Conservation (phyloP, 2,113 vertebrate genomes). For the Athene cunicularia region DNA sequence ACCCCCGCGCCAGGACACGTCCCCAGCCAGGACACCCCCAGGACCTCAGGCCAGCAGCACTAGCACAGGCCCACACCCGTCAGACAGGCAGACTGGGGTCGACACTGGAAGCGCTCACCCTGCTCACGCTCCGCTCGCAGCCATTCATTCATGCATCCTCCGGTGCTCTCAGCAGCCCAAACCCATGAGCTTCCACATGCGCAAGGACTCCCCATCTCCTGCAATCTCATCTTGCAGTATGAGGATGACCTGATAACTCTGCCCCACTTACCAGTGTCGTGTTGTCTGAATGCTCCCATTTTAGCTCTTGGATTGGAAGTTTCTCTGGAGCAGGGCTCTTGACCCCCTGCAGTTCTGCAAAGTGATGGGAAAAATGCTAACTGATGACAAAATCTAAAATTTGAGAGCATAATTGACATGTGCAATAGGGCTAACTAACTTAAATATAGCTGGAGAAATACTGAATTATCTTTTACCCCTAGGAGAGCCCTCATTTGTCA, state of each 20-base stretch:
- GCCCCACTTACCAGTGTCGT: background rate
- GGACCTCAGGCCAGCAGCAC: background rate
- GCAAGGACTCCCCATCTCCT: background rate
- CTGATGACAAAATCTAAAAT: background rate
- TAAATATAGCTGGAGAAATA: background rate
- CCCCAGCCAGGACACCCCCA: background rate
- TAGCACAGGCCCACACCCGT: fast-evolving
- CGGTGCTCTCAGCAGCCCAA: background rate
- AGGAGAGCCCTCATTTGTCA: background rate
- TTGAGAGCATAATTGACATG: background rate
- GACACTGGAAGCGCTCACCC: fast-evolving
- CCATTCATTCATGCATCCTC: background rate
- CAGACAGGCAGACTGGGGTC: background rate
- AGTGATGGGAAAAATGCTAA: background rate
- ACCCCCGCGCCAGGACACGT: no score
- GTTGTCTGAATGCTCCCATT: background rate
- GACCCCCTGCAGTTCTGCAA: background rate
- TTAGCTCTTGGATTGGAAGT: background rate
- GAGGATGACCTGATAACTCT: background rate
- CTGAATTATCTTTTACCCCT: background rate
- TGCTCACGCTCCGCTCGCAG: fast-evolving
- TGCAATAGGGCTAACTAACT: background rate
- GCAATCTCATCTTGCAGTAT: background rate
- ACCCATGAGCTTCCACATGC: background rate
- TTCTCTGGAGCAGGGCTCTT: background rate